Evolutionary conservation across 2,113 vertebrate genomes (phyloP), one percentile per base, ranked within the genome.

Genomic region (Rhynchopsitta pachyrhyncha): DNA sequence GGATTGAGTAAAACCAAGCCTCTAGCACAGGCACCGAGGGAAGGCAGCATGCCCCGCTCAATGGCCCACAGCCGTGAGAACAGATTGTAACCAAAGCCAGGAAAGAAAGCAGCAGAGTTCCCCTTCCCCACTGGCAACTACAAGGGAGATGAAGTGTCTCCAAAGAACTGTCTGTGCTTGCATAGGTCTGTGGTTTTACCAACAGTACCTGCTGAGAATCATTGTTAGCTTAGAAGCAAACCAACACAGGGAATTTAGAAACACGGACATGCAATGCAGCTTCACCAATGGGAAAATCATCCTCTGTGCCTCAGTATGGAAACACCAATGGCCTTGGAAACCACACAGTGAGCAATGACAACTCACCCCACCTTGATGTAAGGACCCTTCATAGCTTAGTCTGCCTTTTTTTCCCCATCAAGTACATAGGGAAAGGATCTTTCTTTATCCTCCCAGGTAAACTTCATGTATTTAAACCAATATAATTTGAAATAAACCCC

Each of bases 31-130:
- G 47, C 73, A 79, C 25, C 0, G 9, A 57, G 66, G 60, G 37
- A 85, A 95, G 87, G 67, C 82, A 84, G 64, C 57, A 29, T 79
- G 73, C 49, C 86, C 77, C 92, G 69, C 80, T 82, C 66, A 84
- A 91, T 66, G 86, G 80, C 41, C 83, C 91, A 84, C 52, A 85
- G 93, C 77, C 67, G 24, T 74, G 95, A 93, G 93, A 93, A 79
- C 66, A 37, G 59, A 42, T 0, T 67, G 74, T 31, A 74, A 91
- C 53, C 49, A 46, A 86, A 41, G 59, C 62, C 62, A 84, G 66
- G 44, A 33, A 39, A 64, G 75, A 37, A 73, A 63, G 80, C 69
- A 62, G 60, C 17, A 81, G 62, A 92, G 46, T 19, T 94, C 66
- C 59, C 35, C 81, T 71, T 92, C 77, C 82, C 81, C 86, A 76